Base-by-base conservation (phyloP, 2,113 vertebrate genomes). In the Brachyhypopomus occidentalis region DNA sequence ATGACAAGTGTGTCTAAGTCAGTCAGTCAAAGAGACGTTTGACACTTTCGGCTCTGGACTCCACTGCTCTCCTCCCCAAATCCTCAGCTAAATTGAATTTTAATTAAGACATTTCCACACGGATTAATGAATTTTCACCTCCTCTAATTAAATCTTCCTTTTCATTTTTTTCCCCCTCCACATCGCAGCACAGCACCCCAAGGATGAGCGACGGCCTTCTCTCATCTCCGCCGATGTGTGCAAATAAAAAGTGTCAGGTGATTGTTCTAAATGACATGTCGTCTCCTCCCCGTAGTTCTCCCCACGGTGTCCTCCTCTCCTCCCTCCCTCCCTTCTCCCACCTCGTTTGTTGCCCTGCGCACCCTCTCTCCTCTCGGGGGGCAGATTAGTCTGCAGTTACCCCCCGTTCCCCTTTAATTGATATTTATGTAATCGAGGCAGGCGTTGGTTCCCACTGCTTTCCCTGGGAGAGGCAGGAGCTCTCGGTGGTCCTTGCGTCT, bases 381-480 rank as follows among this genome's bases (percentile, higher is more conserved):
- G 89, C 83, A 91, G 92, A 91, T 93, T 95, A 95, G 94, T 92
- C 91, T 52, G 89, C 86, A 94, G 91, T 93, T 93, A 93, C 92
- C 90, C 92, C 90, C 88, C 80, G 92, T 92, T 92, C 91, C 92
- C 90, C 90, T 91, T 94, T 95, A 95, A 95, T 95, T 95, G 93
- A 94, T 94, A 95, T 95, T 94, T 94, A 94, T 95, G 93, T 94
- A 94, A 91, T 91, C 85, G 72, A 73, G 88, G 87, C 82, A 87
- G 88, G 88, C 91, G 87, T 87, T 90, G 91, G 88, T 92, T 91
- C 93, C 88, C 88, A 88, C 88, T 87, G 86, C 38, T 90, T 88
- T 87, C 81, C 90, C 89, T 83, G 88, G 45, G 86, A 91, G 92
- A 93, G 78, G 23, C 5, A 1, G 48, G 38, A 34, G 81, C 72